These are phyloP conservation scores for Phaenicophaeus curvirostris DNA, from an alignment of 2,797 vertebrate species.

Conservation along the genomic window DNA sequence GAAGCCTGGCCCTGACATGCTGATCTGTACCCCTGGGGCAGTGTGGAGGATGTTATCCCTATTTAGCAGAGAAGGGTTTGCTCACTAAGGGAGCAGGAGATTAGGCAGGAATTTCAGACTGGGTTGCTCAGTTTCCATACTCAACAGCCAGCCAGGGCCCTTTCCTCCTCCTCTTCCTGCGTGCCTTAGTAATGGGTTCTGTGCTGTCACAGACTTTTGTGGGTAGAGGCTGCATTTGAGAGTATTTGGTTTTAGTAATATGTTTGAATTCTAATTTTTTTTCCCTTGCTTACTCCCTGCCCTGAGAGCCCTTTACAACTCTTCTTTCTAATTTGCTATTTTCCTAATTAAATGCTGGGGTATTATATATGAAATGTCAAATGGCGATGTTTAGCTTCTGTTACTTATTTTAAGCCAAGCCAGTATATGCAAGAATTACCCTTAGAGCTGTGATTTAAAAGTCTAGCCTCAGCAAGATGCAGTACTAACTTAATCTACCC, in stretches of 20 bases:
- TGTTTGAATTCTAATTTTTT: neutral
- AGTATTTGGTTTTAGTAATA: neutral
- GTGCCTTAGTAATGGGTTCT: neutral
- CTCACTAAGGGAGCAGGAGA: neutral
- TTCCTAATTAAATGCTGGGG: conserved; percentile 13
- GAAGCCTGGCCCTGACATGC: neutral
- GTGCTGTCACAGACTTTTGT: neutral
- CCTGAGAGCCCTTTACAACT: neutral
- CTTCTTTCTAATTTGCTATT: neutral
- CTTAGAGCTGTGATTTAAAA: conserved; percentile 17
- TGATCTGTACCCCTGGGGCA: no score
- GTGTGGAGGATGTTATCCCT: neutral
- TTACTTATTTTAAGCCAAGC: neutral
- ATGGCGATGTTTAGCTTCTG: neutral
- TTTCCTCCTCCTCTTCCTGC: neutral
- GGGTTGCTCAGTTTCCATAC: neutral
- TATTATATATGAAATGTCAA: conserved; percentile 9
- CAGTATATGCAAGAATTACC: neutral
- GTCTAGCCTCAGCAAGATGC: conserved; percentile 18
- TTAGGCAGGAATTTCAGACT: neutral
- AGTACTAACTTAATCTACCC: conserved; percentile 37
- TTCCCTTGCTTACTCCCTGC: rapidly evolving
- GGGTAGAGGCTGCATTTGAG: neutral
- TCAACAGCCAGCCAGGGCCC: neutral
- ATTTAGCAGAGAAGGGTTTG: neutral